Conservation (phyloP, 2,797 vertebrate genomes). For the Toxotes lorentzi region DNA sequence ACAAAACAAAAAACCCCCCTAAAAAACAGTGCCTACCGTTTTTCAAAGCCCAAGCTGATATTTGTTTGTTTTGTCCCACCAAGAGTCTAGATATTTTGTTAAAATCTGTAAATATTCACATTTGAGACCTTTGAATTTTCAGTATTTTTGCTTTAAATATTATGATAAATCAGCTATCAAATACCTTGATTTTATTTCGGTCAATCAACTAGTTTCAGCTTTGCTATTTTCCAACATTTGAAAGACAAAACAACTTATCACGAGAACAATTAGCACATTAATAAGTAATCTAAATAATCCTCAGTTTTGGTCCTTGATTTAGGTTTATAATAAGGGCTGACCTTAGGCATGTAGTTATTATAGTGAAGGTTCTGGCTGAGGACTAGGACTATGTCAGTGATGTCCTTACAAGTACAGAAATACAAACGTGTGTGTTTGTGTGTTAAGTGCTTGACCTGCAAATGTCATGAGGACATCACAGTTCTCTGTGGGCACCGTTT, state of each 20-base stretch:
- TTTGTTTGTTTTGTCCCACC: not conserved
- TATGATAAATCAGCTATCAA: too few relatives aligned
- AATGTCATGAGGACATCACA: constrained; percentile 98
- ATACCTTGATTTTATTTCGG: too few relatives aligned
- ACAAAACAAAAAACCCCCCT: too few relatives aligned
- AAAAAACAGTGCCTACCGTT: too few relatives aligned
- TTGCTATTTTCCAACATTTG: too few relatives aligned
- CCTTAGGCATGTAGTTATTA: not conserved
- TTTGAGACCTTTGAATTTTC: not conserved
- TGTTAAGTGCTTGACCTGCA: constrained; percentile 85
- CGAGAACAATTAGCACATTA: not conserved
- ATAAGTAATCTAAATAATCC: not conserved
- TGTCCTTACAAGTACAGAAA: constrained; percentile 3
- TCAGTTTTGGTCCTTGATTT: not conserved
- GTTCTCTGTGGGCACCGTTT: constrained; percentile 98
- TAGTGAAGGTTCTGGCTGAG: not conserved
- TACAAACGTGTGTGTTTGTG: constrained; percentile 20
- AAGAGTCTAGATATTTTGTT: too few relatives aligned
- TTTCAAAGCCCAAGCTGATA: too few relatives aligned
- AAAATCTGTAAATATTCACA: not conserved
- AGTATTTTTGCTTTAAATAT: too few relatives aligned
- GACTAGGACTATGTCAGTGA: not conserved
- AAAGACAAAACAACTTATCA: not conserved
- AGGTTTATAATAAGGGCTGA: not conserved
- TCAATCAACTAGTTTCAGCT: too few relatives aligned